Conservation (phyloP, 2,888 invertebrate genomes). For the Panzeria rudis region DNA sequence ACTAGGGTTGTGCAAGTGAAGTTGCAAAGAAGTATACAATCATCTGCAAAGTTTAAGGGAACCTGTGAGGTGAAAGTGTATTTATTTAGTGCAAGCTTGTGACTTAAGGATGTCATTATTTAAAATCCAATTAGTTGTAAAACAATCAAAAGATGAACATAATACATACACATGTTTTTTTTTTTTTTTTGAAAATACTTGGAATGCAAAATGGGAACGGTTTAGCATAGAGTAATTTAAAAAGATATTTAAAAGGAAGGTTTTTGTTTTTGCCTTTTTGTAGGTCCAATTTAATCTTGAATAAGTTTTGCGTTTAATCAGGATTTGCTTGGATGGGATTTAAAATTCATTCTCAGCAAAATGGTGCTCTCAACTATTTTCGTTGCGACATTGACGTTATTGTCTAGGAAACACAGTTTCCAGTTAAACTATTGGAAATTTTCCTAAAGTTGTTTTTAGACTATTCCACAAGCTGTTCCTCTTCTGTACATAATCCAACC, state of each 20-base stretch:
- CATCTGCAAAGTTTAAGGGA: constrained; percentile 27
- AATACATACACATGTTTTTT: neutral
- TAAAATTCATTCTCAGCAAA: too few relatives aligned
- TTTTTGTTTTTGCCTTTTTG: too few relatives aligned
- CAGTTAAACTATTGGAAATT: too few relatives aligned
- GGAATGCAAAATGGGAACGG: neutral
- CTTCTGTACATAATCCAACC: too few relatives aligned
- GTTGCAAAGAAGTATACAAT: constrained; percentile 13
- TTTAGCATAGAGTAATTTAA: constrained; percentile 10
- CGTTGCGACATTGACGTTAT: too few relatives aligned
- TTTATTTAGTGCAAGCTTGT: constrained; percentile 62
- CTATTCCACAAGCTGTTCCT: too few relatives aligned
- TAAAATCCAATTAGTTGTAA: constrained; percentile 65
- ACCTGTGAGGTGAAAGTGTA: constrained; percentile 61
- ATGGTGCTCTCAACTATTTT: too few relatives aligned
- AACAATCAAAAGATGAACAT: constrained; percentile 53
- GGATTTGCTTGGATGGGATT: too few relatives aligned
- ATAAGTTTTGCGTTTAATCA: too few relatives aligned
- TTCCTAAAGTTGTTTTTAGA: too few relatives aligned
- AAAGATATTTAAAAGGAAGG: neutral
- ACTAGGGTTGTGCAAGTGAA: constrained; percentile 1
- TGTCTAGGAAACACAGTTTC: too few relatives aligned
- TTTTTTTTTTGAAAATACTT: neutral
- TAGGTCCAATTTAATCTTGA: too few relatives aligned
- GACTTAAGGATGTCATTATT: constrained; percentile 68